Percentiles rank a stretch among this genome's conserved stretches.
phyloP scores from a whole-genome alignment of 2,888 invertebrate genomes.

The Xanthorhoe designata region DNA sequence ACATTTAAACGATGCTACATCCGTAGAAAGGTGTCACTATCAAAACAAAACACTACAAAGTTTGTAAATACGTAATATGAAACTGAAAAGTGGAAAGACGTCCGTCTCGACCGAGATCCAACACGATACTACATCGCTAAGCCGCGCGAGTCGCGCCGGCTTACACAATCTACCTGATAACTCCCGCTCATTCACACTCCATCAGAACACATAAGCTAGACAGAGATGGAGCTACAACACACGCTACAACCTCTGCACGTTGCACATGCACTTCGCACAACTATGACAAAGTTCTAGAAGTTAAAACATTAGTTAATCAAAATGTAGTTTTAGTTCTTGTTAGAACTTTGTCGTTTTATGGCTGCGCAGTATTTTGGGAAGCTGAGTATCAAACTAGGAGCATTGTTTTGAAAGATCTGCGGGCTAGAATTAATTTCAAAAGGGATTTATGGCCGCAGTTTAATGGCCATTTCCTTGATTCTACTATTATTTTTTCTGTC shows the following conservation, averaged over 20 bases:
- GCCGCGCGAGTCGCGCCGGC: conserved; percentile 27
- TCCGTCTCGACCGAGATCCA: conserved; percentile 50
- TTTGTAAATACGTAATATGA: conserved; percentile 78
- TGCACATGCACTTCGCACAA: conserved; percentile 61
- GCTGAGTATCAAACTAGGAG: conserved; percentile 48
- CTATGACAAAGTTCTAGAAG: conserved; percentile 61
- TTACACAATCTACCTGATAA: conserved; percentile 61
- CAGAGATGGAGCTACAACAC: conserved; percentile 55
- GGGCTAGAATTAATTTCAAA: conserved; percentile 53
- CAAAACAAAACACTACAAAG: conserved; percentile 75
- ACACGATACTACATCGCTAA: conserved; percentile 66
- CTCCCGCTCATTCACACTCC: conserved; percentile 58
- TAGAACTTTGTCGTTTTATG: conserved; percentile 52
- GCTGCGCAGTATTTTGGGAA: conserved; percentile 56
- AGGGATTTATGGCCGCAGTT: conserved; percentile 50
- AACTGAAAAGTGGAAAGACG: conserved; percentile 49
- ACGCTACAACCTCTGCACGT: conserved; percentile 58
- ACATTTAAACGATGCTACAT: conserved; percentile 37
- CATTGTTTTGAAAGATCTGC: conserved; percentile 55
- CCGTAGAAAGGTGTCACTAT: conserved; percentile 56
- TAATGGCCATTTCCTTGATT: conserved; percentile 43
- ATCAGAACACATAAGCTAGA: conserved; percentile 46
- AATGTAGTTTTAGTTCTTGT: conserved; percentile 43
- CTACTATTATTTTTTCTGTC: conserved; percentile 23
- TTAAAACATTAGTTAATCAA: conserved; percentile 46